Base-by-base conservation (phyloP, 2,797 vertebrate species). In the Karalla daura region DNA sequence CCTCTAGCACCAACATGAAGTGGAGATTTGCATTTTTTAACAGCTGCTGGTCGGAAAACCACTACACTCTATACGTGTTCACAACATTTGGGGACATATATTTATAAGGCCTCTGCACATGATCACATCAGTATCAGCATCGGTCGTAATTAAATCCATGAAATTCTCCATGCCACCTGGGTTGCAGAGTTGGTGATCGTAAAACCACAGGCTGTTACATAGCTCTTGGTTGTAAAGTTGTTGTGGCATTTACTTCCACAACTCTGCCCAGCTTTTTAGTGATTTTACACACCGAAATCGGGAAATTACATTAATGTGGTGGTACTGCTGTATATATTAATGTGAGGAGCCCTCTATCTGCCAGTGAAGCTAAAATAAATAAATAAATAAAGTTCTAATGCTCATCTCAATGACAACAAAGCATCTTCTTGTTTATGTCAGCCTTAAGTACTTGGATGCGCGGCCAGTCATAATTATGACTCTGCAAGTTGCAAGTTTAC, bases 401-500 rank as follows among this genome's bases (percentile, higher is more conserved):
- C 20, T 23, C 18, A 43, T 53, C 27, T 60, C 28, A 37, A 49
- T 30, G 17, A 32, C 30, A 59, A 55, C 49, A 40, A 52, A 63
- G 65, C 40, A 51, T 66, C 56, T 67, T 60, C 17, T 63, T 76
- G 62, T 74, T 82, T 73, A 79, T 66, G 61, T 46, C 49, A 7
- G 17, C 37, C 58, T 68, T 44, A 72, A 62, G 67, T 58, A 55
- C 67, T 58, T 24, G 35, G 45, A 70, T 45, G 53, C 41, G 21
- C 13, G 11, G 53, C 56, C 76, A 69, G 68, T 70, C 65, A 41
- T 76, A 68, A 83, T 76, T 76, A 65, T 61, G 53, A 63, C 63
- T 73, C 33, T 20, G 10, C 10, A 74, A 66, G 68, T 69, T 14
- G 4, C 56, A 47, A 28, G 74, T 85, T 83, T 83, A 80, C 13